phyloP scores from a whole-genome alignment of 2,888 invertebrate species.

The Heliconius ismenius region DNA sequence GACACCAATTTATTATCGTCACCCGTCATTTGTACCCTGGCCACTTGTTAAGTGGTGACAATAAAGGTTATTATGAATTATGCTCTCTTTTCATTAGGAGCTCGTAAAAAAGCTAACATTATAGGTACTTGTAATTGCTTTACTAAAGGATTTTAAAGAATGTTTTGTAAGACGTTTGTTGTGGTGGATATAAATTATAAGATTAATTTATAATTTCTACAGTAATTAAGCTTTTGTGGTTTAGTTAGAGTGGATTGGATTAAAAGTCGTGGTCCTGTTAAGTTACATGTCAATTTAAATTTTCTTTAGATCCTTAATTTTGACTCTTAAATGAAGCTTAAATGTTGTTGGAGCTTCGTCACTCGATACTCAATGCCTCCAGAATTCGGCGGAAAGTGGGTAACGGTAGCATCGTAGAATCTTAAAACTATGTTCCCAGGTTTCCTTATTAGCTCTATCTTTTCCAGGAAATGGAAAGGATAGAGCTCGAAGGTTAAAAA shows the following conservation, averaged over 20 bases:
- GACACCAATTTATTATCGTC: conserved; percentile 44
- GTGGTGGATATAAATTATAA: not conserved
- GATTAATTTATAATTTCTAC: not conserved
- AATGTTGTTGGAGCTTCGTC: no score
- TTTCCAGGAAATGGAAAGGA: no score
- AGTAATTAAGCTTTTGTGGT: not conserved
- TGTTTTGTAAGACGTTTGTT: not conserved
- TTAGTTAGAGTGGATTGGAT: not conserved
- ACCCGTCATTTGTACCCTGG: conserved; percentile 34
- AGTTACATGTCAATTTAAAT: no score
- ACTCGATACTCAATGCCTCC: no score
- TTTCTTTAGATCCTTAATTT: no score
- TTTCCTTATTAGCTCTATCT: no score
- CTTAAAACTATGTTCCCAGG: no score
- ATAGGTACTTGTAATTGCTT: not conserved
- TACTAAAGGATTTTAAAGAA: not conserved
- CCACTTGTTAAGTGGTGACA: conserved; percentile 36
- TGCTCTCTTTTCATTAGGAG: conserved; percentile 20
- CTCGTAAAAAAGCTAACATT: not conserved
- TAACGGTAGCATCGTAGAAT: no score
- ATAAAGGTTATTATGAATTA: conserved; percentile 39
- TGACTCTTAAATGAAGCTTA: no score
- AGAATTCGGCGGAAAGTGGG: no score
- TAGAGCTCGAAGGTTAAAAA: not conserved
- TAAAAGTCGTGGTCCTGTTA: not conserved